Conservation (phyloP, 1,140 invertebrate genomes). For the Heliconius eleuchia region DNA sequence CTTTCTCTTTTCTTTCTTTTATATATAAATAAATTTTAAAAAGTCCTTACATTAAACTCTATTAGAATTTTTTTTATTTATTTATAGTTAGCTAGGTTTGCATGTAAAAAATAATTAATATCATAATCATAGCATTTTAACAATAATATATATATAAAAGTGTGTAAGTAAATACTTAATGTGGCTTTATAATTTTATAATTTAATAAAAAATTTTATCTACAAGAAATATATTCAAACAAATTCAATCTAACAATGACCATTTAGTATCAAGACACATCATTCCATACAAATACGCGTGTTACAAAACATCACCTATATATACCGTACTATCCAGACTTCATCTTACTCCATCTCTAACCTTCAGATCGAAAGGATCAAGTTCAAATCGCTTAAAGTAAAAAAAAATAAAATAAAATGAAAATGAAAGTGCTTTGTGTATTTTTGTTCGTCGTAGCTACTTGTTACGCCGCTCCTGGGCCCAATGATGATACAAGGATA, state of each 20-base stretch:
- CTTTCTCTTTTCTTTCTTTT: too few species aligned
- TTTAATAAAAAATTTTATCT: neutral
- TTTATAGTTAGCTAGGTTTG: too few species aligned
- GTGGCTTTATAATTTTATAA: too few species aligned
- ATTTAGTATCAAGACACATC: constrained; percentile 52
- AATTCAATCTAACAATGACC: too few species aligned
- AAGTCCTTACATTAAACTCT: too few species aligned
- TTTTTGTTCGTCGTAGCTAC: constrained; percentile 54
- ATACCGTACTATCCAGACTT: constrained; percentile 54
- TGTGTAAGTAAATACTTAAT: too few species aligned
- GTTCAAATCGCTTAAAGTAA: neutral
- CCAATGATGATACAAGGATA: constrained; percentile 59
- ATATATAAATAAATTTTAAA: too few species aligned
- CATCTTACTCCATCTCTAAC: constrained; percentile 62
- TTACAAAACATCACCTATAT: constrained; percentile 57
- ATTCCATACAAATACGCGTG: constrained; percentile 20
- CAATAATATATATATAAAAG: too few species aligned
- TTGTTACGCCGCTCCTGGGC: constrained; percentile 51
- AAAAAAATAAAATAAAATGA: constrained; percentile 29
- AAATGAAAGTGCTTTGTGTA: constrained; percentile 66
- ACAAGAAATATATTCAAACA: too few species aligned
- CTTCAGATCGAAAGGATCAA: constrained; percentile 43
- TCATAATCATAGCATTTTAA: too few species aligned
- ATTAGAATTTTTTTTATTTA: too few species aligned
- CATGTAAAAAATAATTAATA: too few species aligned